Base-by-base conservation (phyloP, 2,888 invertebrate species). In the Loripinus fragilis region DNA sequence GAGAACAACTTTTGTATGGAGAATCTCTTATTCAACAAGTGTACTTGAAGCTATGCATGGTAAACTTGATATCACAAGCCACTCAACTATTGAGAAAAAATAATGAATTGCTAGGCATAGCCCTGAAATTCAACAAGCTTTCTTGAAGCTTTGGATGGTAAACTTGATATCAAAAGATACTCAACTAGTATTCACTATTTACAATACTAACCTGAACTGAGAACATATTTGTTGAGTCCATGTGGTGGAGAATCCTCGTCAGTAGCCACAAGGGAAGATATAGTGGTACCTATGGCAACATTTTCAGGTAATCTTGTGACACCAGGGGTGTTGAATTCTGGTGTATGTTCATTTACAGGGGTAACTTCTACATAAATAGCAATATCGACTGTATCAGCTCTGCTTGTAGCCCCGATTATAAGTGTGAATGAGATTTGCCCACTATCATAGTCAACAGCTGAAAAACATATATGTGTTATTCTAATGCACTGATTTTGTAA, bases 271-370 rank as follows among this genome's bases (percentile, higher is more conserved):
- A 91, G 84, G 8, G 76, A 78, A 0, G 83, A 81, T 7, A 91
- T 77, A 0, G 68, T 33, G 8, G 85, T 86, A 0, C 88, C 90
- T 7, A 85, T 41, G 1, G 66, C 33, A 7, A 77, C 81, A 30
- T 83, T 77, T 73, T 91, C 91, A 3, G 78, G 65, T 41, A 86
- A 71, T 71, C 52, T 75, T 0, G 76, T 72, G 33, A 64, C 74
- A 23, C 28, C 71, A 38, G 80, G 55, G 0, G 74, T 65, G 28
- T 48, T 66, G 67, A 91, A 91, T 0, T 72, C 60, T 2, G 91
- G 91, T 7, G 83, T 81, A 71, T 64, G 52, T 52, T 92, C 90
- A 76, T 92, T 91, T n/a, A 86, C 86, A 5, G 91, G 80, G 0
- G 72, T 76, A 0, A 91, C 78, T 8, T 67, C 76, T 5, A 91